Base-by-base conservation (phyloP, 2,113 vertebrate genomes). In the Ellobius talpinus region DNA sequence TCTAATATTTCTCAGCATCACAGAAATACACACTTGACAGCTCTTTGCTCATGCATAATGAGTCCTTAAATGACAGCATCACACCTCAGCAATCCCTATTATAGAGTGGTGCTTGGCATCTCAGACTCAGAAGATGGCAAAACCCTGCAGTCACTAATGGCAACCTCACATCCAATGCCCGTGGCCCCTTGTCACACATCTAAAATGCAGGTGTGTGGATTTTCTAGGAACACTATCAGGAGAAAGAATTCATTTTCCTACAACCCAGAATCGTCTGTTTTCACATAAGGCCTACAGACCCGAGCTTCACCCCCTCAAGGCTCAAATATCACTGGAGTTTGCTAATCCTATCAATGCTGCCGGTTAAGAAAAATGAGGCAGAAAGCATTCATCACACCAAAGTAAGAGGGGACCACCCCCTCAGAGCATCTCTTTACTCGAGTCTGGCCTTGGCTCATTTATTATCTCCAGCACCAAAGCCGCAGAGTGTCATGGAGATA, bases 341-440 rank as follows among this genome's bases (percentile, higher is more conserved):
- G 78, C 33, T 82, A 70, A 39, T 50, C 29, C 55, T 33, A 29
- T 8, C 26, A 55, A 47, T 21, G 1, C 8, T 36, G 47, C 2
- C 2, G 9, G 21, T 45, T 11, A 1, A 39, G 3, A 86, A 21
- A 29, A 5, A 3, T 9, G 7, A 3, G 4, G 0, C 45, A 36
- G 12, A 66, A 77, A 14, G 45, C 65, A 66, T 12, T 82, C 12
- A 79, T 31, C 16, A 42, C 29, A 63, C 29, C 33, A 21, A 42
- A 65, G 42, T 1, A 39, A 65, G 1, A 12, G 24, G 52, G 33
- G 9, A 39, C 17, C n/a, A 14, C 1, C 55, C 16, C 68, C 19
- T 31, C 2, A 9, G 23, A 12, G 2, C 2, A 14, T 61, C 89
- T 94, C 23, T 42, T 45, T 17, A 65, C 42, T 74, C 0, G 90